phyloP scores from a whole-genome alignment of 2,888 invertebrate species.

The Hylaea fasciaria region DNA sequence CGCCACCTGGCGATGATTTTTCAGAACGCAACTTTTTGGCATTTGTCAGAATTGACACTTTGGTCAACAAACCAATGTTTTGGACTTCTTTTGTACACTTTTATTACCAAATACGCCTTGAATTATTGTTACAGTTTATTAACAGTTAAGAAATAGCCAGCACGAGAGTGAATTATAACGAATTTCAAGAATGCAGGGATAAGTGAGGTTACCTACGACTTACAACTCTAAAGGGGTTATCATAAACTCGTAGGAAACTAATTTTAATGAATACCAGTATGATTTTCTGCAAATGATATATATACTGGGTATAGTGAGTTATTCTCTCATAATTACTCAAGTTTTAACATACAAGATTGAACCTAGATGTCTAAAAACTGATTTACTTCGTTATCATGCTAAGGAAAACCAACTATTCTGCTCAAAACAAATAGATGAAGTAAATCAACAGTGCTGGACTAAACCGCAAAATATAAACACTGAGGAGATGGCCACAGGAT shows the following conservation, averaged over 20 bases:
- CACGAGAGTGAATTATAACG: constrained; percentile 19
- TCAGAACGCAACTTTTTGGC: no score
- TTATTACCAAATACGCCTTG: constrained; percentile 13
- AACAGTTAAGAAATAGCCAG: constrained; percentile 7
- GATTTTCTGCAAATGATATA: constrained; percentile 53
- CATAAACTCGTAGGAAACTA: constrained; percentile 31
- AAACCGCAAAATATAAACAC: constrained; percentile 41
- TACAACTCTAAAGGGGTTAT: no score
- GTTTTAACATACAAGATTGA: constrained; percentile 44
- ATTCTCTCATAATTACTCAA: constrained; percentile 45
- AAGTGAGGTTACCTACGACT: constrained; percentile 45
- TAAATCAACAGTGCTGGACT: constrained; percentile 45
- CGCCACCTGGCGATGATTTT: constrained; percentile 48
- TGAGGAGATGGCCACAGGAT: constrained; percentile 64
- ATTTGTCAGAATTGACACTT: constrained; percentile 50
- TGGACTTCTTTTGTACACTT: constrained; percentile 42
- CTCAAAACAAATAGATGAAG: constrained; percentile 52
- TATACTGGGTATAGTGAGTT: constrained; percentile 45
- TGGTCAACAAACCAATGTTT: constrained; percentile 51
- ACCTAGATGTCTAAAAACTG: constrained; percentile 52
- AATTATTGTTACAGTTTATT: constrained; percentile 8
- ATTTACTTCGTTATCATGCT: constrained; percentile 64
- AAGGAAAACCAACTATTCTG: constrained; percentile 62
- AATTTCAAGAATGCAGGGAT: constrained; percentile 32
- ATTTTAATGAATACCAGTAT: constrained; percentile 41